Evolutionary conservation across 2,888 invertebrate species (phyloP), one percentile per base, ranked within the genome.

Genomic region (Muschampia plurimacula): DNA sequence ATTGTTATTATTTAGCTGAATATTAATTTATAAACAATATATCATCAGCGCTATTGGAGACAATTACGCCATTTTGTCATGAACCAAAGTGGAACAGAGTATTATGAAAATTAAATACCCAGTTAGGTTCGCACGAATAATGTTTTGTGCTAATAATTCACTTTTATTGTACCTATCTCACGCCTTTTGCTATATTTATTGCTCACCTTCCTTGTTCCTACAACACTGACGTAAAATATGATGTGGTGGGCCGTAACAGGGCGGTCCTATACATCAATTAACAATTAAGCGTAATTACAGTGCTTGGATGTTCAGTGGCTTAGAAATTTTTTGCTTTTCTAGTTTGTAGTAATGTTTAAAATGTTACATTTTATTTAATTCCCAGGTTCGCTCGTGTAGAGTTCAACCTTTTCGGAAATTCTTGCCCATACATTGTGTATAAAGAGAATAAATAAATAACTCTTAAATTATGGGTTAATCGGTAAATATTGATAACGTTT

Each of bases 141-240:
- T 89, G 91, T 89, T 91, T 89, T 86, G 86, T 85, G 86, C 85
- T 91, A 92, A 93, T 93, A 93, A 91, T 89, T 93, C 93, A 93
- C 90, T 92, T 93, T 93, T 93, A 93, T 93, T 92, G 89, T 93
- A 91, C 91, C 91, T 91, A 81, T 79, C 89, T 90, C 90, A 87
- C 91, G 90, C 91, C 91, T 90, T 92, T 90, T 89, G 86, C 88
- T 84, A 84, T 92, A 92, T 93, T 93, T 93, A 93, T 93, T 84
- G 88, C 89, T 86, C 89, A 89, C 91, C 92, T 92, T 86, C 85
- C 84, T 88, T 89, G 88, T 87, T 84, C 85, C 84, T 85, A 83
- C 82, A 84, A 86, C 85, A 87, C 86, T 86, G 89, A 87, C 88
- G 88, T 91, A 89, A 90, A 88, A 87, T 91, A 90, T 89, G 86